Conservation (phyloP, 1,140 invertebrate species). For the Epicauta chinensis region DNA sequence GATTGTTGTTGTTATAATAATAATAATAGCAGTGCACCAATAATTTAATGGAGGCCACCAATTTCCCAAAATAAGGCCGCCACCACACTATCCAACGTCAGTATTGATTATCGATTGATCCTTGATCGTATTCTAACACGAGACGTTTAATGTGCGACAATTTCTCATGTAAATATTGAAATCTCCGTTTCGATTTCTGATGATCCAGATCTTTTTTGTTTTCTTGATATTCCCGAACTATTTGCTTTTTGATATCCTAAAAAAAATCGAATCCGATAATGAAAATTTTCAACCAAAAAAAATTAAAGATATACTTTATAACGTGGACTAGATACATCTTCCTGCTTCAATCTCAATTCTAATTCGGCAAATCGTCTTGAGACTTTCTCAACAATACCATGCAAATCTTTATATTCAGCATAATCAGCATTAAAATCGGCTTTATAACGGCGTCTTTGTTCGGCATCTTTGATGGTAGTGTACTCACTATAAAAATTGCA, state of each 20-base stretch:
- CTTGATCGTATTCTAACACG: conserved; percentile 71
- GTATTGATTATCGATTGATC: conserved; percentile 35
- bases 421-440: conserved; percentile 82
- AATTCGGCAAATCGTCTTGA: conserved; percentile 69
- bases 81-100: conserved; percentile 33
- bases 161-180: conserved; percentile 83
- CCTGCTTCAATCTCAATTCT: conserved; percentile 56
- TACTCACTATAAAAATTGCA: conserved; percentile 60
- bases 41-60: conserved; percentile 8
- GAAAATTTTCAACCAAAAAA: background rate
- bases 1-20: conserved; percentile 6
- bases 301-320: conserved; percentile 45
- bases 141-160: conserved; percentile 84
- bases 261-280: conserved; percentile 26
- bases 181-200: conserved; percentile 64
- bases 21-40: conserved; percentile 16
- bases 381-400: conserved; percentile 68
- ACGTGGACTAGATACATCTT: conserved; percentile 42
- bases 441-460: conserved; percentile 79
- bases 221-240: conserved; percentile 72
- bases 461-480: conserved; percentile 63
- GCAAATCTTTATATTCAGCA: conserved; percentile 71
- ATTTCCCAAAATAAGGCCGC: conserved; percentile 2
- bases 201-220: conserved; percentile 69
- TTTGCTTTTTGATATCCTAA: conserved; percentile 66